Percentiles rank a stretch among this genome's conserved stretches.
Conservation (phyloP, 2,113 vertebrate genomes). For the Oncorhynchus kisutch region DNA sequence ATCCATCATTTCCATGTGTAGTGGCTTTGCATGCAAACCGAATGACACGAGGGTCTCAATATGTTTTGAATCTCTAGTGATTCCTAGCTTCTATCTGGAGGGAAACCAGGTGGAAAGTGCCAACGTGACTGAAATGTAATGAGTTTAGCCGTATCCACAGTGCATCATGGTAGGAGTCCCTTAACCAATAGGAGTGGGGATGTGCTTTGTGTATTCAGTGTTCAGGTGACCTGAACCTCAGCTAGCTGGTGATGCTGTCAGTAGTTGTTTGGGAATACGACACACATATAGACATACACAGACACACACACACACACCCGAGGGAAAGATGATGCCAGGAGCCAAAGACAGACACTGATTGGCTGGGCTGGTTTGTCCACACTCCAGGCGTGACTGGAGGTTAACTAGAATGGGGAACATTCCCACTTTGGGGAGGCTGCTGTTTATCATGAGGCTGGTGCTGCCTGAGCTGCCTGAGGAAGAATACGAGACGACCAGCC, state of each 20-base stretch:
- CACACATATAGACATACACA: not conserved
- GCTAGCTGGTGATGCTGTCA: too few relatives aligned
- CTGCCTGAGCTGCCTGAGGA: not conserved
- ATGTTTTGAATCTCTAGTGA: slow-evolving; percentile 21
- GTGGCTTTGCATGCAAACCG: slow-evolving; percentile 12
- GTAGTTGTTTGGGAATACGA: too few relatives aligned
- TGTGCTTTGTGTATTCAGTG: not conserved
- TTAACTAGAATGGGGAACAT: not conserved
- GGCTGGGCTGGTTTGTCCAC: slow-evolving; percentile 20
- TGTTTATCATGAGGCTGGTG: not conserved
- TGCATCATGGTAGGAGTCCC: not conserved
- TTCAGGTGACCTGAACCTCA: not conserved
- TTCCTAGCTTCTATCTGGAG: slow-evolving; percentile 15
- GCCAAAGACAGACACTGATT: slow-evolving; percentile 26
- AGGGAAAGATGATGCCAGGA: not conserved
- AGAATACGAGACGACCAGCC: too few relatives aligned
- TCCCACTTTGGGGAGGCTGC: not conserved
- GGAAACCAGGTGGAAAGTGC: not conserved
- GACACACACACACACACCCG: too few relatives aligned
- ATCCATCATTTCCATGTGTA: slow-evolving; percentile 9
- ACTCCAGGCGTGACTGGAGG: not conserved
- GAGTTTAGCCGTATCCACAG: not conserved
- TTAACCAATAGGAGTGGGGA: not conserved
- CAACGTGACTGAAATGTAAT: not conserved
- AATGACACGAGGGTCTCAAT: slow-evolving; percentile 19